Evolutionary conservation across 2,113 vertebrate species (phyloP), one percentile per base, ranked within the genome.

Genomic region (Eudyptes chrysolophus): DNA sequence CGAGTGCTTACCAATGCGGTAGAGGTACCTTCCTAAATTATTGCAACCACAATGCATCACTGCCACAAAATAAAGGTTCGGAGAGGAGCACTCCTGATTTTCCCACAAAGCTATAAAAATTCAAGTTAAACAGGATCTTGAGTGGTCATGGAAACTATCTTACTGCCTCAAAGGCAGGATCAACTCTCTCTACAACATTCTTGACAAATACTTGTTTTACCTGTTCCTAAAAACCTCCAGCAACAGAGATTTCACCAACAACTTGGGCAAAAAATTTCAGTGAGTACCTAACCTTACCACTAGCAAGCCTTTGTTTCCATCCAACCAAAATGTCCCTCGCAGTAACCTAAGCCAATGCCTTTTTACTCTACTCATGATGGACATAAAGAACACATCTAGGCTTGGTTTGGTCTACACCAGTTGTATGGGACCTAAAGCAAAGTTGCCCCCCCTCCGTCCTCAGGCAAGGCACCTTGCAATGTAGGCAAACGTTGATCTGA

Each of bases 391-490:
- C 55, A 44, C 14, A 10, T 6, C 13, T 0, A 11, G 49, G 38
- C 30, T 83, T 22, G 51, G 44, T 40, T 68, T 54, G 11, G 22
- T 51, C 66, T 24, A 27, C 13, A 26, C 3, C 48, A 52, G 21
- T 21, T 17, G 36, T 6, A 57, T 5, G 13, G 44, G 44, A 38
- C 2, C 6, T 21, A 62, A 17, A 19, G 60, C 36, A 42, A 32
- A 40, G 32, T 4, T 61, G 48, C 1, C 1, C 13, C 13, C 13
- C 4, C 4, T 3, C 4, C 11, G 18, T 8, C 27, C 38, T 16
- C 27, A 34, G 55, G 7, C 16, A 54, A 21, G 29, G 40, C 72
- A 61, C 26, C 16, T 54, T n/a, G 21, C 32, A 71, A 32, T 3
- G 36, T 7, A 70, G 38, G 24, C 32, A 61, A 40, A 72, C 6